Conservation (phyloP, 2,113 vertebrate genomes). For the Sitta europaea region DNA sequence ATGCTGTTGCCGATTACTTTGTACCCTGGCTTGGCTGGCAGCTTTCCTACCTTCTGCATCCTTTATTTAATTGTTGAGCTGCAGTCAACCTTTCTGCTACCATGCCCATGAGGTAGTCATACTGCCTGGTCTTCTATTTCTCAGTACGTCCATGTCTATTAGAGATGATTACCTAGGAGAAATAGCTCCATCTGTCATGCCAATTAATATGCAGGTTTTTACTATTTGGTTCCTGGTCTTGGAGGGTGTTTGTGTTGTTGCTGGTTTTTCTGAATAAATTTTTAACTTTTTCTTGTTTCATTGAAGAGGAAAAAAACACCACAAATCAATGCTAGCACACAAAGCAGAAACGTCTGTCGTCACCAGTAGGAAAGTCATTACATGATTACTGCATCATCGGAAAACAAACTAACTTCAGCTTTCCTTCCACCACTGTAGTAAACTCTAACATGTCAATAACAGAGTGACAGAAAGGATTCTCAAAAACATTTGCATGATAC, state of each 20-base stretch:
- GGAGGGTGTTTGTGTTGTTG: not conserved
- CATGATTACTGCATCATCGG: not conserved
- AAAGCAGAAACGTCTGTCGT: not conserved
- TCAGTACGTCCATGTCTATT: not conserved
- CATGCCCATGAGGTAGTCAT: not conserved
- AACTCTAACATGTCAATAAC: not conserved
- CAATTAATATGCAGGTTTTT: not conserved
- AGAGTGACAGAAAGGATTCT: not conserved
- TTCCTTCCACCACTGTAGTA: not conserved
- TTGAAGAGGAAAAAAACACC: not conserved
- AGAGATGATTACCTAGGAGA: not conserved
- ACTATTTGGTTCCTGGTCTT: not conserved
- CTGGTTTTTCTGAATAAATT: not conserved
- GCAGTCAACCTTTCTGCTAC: not conserved
- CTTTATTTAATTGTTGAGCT: not conserved
- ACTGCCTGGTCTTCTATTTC: not conserved
- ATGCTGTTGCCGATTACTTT: accelerated
- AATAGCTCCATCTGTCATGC: not conserved
- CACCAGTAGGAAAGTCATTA: not conserved
- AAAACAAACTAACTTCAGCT: not conserved
- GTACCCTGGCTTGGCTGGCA: not conserved
- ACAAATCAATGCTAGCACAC: not conserved
- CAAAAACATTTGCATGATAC: not conserved
- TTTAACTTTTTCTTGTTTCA: not conserved
- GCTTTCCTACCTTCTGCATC: not conserved